Evolutionary conservation across 2,888 invertebrate genomes (phyloP), one percentile per base, ranked within the genome.

Genomic region (Pyrrhosoma nymphula): DNA sequence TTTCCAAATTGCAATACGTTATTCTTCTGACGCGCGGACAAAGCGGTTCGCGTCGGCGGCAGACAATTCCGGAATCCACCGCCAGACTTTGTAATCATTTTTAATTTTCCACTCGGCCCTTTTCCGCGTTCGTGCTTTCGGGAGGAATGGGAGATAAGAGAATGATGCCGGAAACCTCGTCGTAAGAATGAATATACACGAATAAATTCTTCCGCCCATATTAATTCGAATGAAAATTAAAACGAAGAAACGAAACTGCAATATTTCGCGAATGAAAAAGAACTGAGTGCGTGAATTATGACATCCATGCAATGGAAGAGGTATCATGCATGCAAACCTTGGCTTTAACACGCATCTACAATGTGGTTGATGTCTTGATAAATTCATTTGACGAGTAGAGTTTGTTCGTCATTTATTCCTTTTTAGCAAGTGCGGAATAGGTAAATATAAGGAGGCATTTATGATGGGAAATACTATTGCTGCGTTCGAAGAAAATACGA

Each of bases 31-130:
- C 69, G 18, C 26, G 26, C 23, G 69, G 69, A 69, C 69, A 82
- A 82, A 82, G 30, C 30, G 75, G 30, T 30, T 82, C 75, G 75
- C 30, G 75, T 82, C 75, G n/a, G 14, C 75, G 14, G 14, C 75
- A 35, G 75, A 35, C 75, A 6, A 82, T 82, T 82, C 35, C 75
- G 75, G n/a, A 82, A 82, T 30, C 30, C 69, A 20, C 69, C n/a
- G 23, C n/a, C n/a, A 14, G 69, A 69, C 26, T 26, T 10, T 30
- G 75, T 30, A 82, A 30, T 82, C 75, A 82, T 35, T 82, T 82
- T 82, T 82, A 82, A 30, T 82, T 82, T 60, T 82, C 75, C 75
- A 82, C 75, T 35, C 14, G 75, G 75, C 30, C 35, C 75, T 82
- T 20, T 60, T 20, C 2, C 75, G 75, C 18, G 3, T 35, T 3